Evolutionary conservation across 2,888 invertebrate genomes (phyloP), one percentile per base, ranked within the genome.

Genomic region (Sepioteuthis lessoniana): DNA sequence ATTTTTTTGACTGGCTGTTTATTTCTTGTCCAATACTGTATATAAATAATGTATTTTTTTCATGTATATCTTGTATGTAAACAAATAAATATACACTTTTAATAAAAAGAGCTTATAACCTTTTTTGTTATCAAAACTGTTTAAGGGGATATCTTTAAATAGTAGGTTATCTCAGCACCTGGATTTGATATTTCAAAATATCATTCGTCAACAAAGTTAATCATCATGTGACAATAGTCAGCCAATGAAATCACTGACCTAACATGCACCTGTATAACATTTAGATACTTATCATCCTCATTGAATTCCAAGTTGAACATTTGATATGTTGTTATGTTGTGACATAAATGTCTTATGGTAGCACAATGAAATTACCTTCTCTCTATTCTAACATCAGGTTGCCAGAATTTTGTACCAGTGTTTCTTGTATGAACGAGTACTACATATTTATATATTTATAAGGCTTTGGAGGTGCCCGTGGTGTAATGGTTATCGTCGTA

Each of bases 201-300:
- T 19, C 3, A 76, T 76, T 16, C n/a, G 76, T 3, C 10, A 76
- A 76, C 16, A 8, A 76, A 76, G n/a, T n/a, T n/a, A n/a, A n/a
- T 76, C n/a, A 76, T 16, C 76, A 76, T 76, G n/a, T 76, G 76
- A 76, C n/a, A 76, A 76, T 76, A n/a, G n/a, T n/a, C 76, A 76
- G 76, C 76, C 76, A 76, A 76, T 76, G 76, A 76, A 35, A 76
- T 76, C n/a, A n/a, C 35, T n/a, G 76, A 76, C 13, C 35, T 76
- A 35, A n/a, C 76, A 76, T n/a, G 16, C n/a, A 76, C n/a, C 76
- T 76, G 76, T 76, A 16, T 16, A 76, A 76, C 76, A 76, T 76
- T 35, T n/a, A 76, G n/a, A 76, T 16, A 25, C n/a, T 76, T n/a
- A 76, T n/a, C 35, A 35, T 16, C 76, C 13, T 1, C n/a, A 19